A percentile compares a stretch with the other conserved stretches of the same genome.
phyloP scores from a whole-genome alignment of 1,140 invertebrate species.

The Musca domestica region DNA sequence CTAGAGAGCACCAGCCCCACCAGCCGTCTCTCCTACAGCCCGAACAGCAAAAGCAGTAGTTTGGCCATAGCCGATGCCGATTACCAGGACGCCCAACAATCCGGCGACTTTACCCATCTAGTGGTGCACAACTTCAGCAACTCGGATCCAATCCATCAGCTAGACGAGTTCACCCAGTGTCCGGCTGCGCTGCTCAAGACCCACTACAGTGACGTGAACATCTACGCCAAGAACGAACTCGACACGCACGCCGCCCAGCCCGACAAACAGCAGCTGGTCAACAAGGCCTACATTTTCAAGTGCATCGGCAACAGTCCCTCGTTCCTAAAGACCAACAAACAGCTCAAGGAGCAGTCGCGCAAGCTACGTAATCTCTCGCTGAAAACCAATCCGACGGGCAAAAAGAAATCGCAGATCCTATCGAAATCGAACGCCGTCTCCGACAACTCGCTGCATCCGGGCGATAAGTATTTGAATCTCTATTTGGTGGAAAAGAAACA shows the following conservation, averaged over 20 bases:
- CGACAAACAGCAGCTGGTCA: slow-evolving; percentile 50
- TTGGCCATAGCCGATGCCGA: slow-evolving; percentile 21
- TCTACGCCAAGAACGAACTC: slow-evolving; percentile 43
- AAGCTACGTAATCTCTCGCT: slow-evolving; percentile 49
- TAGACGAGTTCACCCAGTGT: background rate
- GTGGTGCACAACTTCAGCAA: slow-evolving; percentile 30
- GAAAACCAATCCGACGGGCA: slow-evolving; percentile 39
- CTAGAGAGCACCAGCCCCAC: slow-evolving; percentile 37
- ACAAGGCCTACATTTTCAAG: slow-evolving; percentile 53
- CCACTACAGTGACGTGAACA: slow-evolving; percentile 37
- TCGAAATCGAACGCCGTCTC: slow-evolving; percentile 52
- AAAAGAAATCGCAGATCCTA: slow-evolving; percentile 48
- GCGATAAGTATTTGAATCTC: slow-evolving; percentile 51
- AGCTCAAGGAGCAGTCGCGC: slow-evolving; percentile 53
- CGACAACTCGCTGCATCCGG: slow-evolving; percentile 50
- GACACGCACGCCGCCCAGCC: slow-evolving; percentile 26
- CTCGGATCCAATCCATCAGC: slow-evolving; percentile 36
- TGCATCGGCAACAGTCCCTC: slow-evolving; percentile 52
- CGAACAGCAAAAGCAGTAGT: slow-evolving; percentile 25
- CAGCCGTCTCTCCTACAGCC: slow-evolving; percentile 32
- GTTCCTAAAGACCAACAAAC: slow-evolving; percentile 51
- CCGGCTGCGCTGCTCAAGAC: slow-evolving; percentile 27
- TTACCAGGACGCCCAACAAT: background rate
- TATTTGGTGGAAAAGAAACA: slow-evolving; percentile 51
- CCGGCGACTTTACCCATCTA: slow-evolving; percentile 25